Evolutionary conservation across 2,888 invertebrate species (phyloP).

Genomic region (Callyntrura sp.): DNA sequence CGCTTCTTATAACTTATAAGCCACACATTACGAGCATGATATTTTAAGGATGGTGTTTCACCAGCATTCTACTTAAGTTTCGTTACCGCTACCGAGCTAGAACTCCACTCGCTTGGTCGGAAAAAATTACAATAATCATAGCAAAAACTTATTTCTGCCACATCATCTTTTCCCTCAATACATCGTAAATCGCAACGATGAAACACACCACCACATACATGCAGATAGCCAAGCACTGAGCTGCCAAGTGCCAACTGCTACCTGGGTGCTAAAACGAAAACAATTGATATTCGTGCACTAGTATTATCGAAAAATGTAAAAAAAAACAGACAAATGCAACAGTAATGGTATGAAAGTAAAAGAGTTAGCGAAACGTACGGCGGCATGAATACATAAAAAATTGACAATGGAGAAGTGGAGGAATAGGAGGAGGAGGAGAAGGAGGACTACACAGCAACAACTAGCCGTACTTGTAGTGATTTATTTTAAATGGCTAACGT

Average conservation of each 20-base stretch:
- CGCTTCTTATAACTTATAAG: too few species aligned
- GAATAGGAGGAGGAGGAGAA: too few species aligned
- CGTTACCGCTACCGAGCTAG: too few species aligned
- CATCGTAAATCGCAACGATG: background rate
- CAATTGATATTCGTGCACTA: background rate
- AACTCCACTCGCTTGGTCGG: constrained; percentile 1
- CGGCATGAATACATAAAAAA: constrained; percentile 21
- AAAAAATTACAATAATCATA: constrained; percentile 23
- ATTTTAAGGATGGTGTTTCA: constrained; percentile 16
- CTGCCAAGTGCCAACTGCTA: too few species aligned
- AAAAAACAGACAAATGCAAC: background rate
- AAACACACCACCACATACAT: background rate
- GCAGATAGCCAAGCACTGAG: background rate
- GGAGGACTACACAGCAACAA: background rate
- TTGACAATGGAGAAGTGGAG: too few species aligned
- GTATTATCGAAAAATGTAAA: constrained; percentile 19
- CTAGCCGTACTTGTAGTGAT: background rate
- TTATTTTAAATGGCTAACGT: background rate
- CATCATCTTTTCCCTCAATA: constrained; percentile 50
- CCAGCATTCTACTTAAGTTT: constrained; percentile 32
- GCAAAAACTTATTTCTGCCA: constrained; percentile 51
- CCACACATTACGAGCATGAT: background rate
- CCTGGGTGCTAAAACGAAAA: constrained; percentile 1
- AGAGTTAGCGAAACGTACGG: background rate
- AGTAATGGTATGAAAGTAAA: background rate